phyloP scores from a whole-genome alignment of 1,140 invertebrate species.

The Dendrolimus punctatus region DNA sequence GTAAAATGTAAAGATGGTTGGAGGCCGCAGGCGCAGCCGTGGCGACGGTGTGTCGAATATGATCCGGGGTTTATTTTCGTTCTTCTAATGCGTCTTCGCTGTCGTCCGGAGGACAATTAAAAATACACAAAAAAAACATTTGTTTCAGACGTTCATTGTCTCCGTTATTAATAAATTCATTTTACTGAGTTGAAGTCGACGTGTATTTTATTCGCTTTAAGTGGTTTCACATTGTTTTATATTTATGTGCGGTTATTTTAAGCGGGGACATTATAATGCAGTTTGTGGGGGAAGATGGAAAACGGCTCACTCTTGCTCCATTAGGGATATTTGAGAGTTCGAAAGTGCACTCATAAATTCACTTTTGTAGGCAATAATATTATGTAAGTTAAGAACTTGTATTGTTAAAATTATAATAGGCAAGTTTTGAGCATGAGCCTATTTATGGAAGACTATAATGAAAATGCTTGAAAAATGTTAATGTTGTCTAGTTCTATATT shows the following conservation, averaged over 20 bases:
- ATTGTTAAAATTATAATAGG: slow-evolving; percentile 19
- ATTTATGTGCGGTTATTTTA: slow-evolving; percentile 71
- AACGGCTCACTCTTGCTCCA: slow-evolving; percentile 64
- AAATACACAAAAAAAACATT: slow-evolving; percentile 68
- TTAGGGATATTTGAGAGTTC: slow-evolving; percentile 69
- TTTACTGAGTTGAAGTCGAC: slow-evolving; percentile 67
- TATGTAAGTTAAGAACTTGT: slow-evolving; percentile 39
- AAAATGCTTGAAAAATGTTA: no score
- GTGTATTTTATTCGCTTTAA: slow-evolving; percentile 72
- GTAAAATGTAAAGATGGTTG: not conserved
- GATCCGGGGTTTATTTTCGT: slow-evolving; percentile 65
- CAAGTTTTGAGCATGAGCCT: no score
- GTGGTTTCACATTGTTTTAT: slow-evolving; percentile 72
- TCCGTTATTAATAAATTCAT: slow-evolving; percentile 72
- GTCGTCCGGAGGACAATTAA: slow-evolving; percentile 67
- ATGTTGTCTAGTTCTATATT: no score
- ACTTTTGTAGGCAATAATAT: slow-evolving; percentile 59
- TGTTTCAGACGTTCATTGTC: slow-evolving; percentile 71
- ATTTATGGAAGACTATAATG: no score
- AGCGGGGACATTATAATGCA: slow-evolving; percentile 67
- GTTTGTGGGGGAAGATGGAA: slow-evolving; percentile 65
- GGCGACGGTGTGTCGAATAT: slow-evolving; percentile 53
- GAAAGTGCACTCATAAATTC: slow-evolving; percentile 69
- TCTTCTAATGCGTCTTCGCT: slow-evolving; percentile 65
- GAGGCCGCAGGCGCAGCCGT: slow-evolving; percentile 6